Evolutionary conservation across 2,797 vertebrate species (phyloP).

Genomic region (Rhynchotus rufescens): DNA sequence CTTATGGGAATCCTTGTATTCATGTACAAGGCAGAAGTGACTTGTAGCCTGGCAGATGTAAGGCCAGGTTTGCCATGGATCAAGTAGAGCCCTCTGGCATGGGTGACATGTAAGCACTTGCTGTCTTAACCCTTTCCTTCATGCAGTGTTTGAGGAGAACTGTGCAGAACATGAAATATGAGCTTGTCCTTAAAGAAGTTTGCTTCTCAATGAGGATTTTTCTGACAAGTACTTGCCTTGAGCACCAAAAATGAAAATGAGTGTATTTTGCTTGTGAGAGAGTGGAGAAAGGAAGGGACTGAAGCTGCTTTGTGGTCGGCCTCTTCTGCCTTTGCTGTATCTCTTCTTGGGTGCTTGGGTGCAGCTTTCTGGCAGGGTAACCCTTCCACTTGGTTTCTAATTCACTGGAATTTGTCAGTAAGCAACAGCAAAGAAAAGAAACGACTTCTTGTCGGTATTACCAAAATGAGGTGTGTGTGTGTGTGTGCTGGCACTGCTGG

Average conservation of each 20-base stretch:
- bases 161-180: not conserved
- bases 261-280: not conserved
- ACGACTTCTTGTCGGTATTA: not conserved
- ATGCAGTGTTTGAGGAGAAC: not conserved
- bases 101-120: not conserved
- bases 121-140: not conserved
- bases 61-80: not conserved
- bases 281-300: slow-evolving; percentile 5
- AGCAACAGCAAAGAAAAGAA: not conserved
- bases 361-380: not conserved
- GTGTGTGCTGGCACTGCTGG: accelerated
- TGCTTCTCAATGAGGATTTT: not conserved
- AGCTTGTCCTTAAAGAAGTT: not conserved
- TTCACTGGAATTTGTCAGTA: not conserved
- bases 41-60: not conserved
- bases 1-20: too few relatives aligned
- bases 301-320: not conserved
- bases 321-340: not conserved
- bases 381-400: not conserved
- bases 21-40: not conserved
- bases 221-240: not conserved
- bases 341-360: not conserved
- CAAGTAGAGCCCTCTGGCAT: not conserved
- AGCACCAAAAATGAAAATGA: not conserved
- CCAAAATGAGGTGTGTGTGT: not conserved